Evolutionary conservation across 2,888 invertebrate genomes (phyloP).

Genomic region (Apamea monoglypha): DNA sequence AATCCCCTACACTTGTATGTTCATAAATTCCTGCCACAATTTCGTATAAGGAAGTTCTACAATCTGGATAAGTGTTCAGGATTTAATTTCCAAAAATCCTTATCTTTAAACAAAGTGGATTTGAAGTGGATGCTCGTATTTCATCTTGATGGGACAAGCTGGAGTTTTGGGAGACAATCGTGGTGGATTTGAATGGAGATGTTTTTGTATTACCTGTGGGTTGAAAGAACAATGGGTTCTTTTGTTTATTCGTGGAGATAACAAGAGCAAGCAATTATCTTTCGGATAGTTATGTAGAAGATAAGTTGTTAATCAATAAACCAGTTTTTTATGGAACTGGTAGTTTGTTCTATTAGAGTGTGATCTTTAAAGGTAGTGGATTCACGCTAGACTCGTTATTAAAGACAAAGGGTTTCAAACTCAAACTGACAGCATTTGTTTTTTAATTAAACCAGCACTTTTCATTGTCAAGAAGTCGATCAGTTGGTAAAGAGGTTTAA

Average conservation of each 20-base stretch:
- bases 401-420: not conserved
- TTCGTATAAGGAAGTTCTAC: conserved; percentile 72
- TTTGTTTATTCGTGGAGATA: not conserved
- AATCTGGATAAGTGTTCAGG: conserved; percentile 64
- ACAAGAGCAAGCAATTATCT: not conserved
- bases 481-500: not conserved
- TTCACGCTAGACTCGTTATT: not conserved
- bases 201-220: not conserved
- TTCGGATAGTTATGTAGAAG: not conserved
- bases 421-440: not conserved
- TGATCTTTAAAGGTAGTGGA: not conserved
- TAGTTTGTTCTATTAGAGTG: not conserved
- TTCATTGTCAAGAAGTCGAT: not conserved
- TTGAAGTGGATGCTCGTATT: conserved; percentile 48
- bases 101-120: conserved; percentile 51
- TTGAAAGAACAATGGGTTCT: not conserved
- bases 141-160: conserved; percentile 32
- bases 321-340: not conserved
- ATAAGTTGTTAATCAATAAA: not conserved
- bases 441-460: not conserved
- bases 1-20: conserved; percentile 76
- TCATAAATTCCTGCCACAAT: conserved; percentile 77
- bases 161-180: conserved; percentile 21
- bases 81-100: conserved; percentile 61
- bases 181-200: not conserved